Evolutionary conservation across 2,888 invertebrate genomes (phyloP).

Genomic region (Linyphia triangularis): DNA sequence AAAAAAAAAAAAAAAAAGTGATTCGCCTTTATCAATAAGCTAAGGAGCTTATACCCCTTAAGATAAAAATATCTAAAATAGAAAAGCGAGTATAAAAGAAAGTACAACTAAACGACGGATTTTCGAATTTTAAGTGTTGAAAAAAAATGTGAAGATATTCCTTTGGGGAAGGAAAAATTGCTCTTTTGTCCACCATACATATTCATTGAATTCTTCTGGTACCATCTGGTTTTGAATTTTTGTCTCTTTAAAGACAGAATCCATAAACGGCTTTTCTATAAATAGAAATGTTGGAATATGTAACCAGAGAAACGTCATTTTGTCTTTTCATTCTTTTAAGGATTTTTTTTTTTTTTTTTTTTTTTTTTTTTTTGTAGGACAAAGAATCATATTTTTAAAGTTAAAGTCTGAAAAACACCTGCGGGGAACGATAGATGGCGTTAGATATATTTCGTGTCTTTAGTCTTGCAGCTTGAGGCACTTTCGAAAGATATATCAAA

Average conservation of each 20-base stretch:
- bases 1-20: too few species aligned
- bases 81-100: slow-evolving; percentile 15
- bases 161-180: slow-evolving; percentile 5
- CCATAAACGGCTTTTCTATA: slow-evolving; percentile 69
- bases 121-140: slow-evolving; percentile 57
- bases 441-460: slow-evolving; percentile 41
- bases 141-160: slow-evolving; percentile 40
- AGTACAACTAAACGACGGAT: slow-evolving; percentile 23
- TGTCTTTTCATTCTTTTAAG: slow-evolving; percentile 35
- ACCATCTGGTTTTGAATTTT: slow-evolving; percentile 73
- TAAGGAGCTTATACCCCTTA: not conserved
- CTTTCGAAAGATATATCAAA: slow-evolving; percentile 27
- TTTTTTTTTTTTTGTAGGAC: slow-evolving; percentile 31
- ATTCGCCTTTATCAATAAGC: not conserved
- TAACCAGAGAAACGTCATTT: slow-evolving; percentile 60
- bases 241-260: slow-evolving; percentile 63
- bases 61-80: not conserved
- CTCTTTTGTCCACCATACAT: slow-evolving; percentile 59
- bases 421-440: slow-evolving; percentile 64
- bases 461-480: slow-evolving; percentile 5
- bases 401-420: slow-evolving; percentile 50
- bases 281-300: slow-evolving; percentile 71
- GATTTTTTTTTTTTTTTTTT: not conserved
- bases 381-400: slow-evolving; percentile 55
- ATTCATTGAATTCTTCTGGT: slow-evolving; percentile 62